Evolutionary conservation across 2,888 invertebrate species (phyloP).

Genomic region (Calephelis perditalis): DNA sequence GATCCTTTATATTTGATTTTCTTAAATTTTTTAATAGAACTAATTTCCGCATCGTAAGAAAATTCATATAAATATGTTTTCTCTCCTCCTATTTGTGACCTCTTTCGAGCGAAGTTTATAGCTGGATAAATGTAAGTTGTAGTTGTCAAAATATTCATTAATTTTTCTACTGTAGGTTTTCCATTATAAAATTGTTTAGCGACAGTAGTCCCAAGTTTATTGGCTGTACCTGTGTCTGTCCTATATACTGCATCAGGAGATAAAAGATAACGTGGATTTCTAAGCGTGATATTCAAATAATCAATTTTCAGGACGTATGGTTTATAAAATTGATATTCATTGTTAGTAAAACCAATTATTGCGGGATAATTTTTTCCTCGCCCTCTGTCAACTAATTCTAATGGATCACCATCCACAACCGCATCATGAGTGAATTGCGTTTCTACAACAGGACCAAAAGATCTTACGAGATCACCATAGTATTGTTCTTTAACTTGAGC

Average conservation of each 20-base stretch:
- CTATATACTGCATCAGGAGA: neutral
- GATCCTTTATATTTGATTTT: neutral
- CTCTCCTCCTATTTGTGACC: neutral
- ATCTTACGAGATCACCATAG: neutral
- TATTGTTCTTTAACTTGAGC: neutral
- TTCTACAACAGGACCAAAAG: neutral
- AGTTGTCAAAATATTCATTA: neutral
- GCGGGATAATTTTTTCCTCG: neutral
- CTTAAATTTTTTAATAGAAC: neutral
- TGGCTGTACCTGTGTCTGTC: neutral
- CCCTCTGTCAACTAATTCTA: neutral
- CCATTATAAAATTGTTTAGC: neutral
- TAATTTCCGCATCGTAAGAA: neutral
- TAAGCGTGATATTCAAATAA: neutral
- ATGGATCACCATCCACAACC: neutral
- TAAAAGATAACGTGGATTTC: neutral
- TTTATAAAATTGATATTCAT: neutral
- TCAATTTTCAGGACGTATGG: neutral
- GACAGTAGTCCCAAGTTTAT: neutral
- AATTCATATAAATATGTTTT: constrained; percentile 3
- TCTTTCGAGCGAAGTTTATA: neutral
- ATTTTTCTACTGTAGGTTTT: neutral
- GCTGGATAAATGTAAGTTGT: neutral
- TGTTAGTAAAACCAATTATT: constrained; percentile 1
- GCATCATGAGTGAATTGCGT: neutral